Base-by-base conservation (phyloP, 2,113 vertebrate species). In the Coturnix japonica region DNA sequence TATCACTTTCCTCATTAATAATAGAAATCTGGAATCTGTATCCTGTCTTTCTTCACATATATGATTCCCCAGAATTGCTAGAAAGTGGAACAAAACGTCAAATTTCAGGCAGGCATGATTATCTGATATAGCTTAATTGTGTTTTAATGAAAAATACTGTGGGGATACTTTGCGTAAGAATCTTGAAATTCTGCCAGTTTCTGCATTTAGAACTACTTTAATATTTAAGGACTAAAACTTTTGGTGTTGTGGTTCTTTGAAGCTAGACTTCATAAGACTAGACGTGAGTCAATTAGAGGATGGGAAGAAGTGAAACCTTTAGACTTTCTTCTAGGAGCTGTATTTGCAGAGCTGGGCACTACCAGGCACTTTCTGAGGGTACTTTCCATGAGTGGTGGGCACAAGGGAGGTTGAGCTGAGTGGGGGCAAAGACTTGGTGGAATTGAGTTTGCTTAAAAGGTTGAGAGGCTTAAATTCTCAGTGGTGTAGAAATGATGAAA, bases 41-140 rank as follows among this genome's bases (percentile, higher is more conserved):
- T 79, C 64, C 37, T 88, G 63, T 46, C 11, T 85, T 65, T 86
- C n/a, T 84, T 92, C 31, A 57, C 19, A 4, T 94, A 85, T 72
- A 33, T 46, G 35, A 54, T 85, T 79, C 70, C 89, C 59, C 44
- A 85, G 9, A 82, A 65, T 70, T 47, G 25, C 44, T 85, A 22
- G 85, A 91, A 95, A 92, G 56, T 87, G 49, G 63, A 94, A 85
- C 54, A 91, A 54, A 92, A 92, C 93, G 84, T 89, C 66, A 79
- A 25, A 33, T 89, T 93, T 66, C 67, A 85, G 81, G 61, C 35
- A 57, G 63, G 44, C 1, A 0, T 37, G 18, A 84, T 88, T 91
- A 89, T 89, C 49, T 75, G 61, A 13, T 81, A 5, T 0, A 85
- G 44, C 49, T 92, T 89, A 81, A 87, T 78, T 30, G 5, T 56